Base-by-base conservation (phyloP, 2,888 invertebrate genomes). In the Lasioglossum figueresi region DNA sequence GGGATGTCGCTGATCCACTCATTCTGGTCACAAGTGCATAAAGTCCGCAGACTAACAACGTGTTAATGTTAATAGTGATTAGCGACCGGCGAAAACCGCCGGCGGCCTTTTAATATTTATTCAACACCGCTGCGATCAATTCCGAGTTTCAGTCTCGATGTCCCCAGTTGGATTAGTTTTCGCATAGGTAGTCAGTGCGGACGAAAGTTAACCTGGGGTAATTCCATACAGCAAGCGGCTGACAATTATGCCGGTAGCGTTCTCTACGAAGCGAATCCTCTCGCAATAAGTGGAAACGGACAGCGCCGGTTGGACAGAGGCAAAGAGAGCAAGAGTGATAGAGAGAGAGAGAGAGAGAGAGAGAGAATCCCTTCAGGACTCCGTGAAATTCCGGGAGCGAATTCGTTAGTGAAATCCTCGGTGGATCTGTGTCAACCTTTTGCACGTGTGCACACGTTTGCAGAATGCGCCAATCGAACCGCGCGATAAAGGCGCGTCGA, bases 401-500 rank as follows among this genome's bases (percentile, higher is more conserved):
- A 86, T 86, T 85, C 81, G 76, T 79, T 79, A 79, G 70, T 27
- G 31, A 71, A 79, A 75, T 72, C 68, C 43, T 27, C 27, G 31
- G 34, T 19, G 27, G 27, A 59, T 59, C 31, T 31, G 48, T 23
- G 19, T 23, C 48, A 27, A 16, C 14, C 34, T 19, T 16, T 10
- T 16, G 19, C 45, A 10, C 27, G 59, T 34, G 59, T n/a, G 37
- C 8, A n/a, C 23, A 3, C 16, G 27, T 63, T 27, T 16, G n/a
- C 4, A 52, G 52, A 14, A 56, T 27, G 59, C 19, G 81, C 45
- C 74, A 89, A 83, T 86, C 84, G 90, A 76, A 80, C 86, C 76
- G 78, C 81, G 80, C 45, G 84, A 84, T 83, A 83, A 83, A 86
- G 76, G 84, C 43, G 81, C 84, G 81, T 3, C 80, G 74, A 56